A percentile compares a stretch with the other conserved stretches of the same genome.
Conservation (phyloP, 1,140 invertebrate genomes). For the Ctenoplectra terminalis region DNA sequence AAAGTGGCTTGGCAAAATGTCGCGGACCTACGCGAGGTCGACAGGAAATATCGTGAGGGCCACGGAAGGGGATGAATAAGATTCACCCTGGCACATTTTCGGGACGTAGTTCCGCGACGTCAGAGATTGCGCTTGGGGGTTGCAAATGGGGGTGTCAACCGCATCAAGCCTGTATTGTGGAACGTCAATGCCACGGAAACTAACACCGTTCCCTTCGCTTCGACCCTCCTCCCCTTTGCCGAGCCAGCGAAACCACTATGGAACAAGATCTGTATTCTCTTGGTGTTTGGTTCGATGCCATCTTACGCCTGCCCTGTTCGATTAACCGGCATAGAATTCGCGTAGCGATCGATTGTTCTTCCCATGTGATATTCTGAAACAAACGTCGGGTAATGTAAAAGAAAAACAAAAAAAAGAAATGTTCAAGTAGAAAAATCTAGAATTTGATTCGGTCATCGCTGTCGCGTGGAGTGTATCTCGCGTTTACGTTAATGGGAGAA, state of each 20-base stretch:
- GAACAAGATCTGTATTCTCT: conserved; percentile 66
- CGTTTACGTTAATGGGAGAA: conserved; percentile 53
- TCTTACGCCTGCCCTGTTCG: conserved; percentile 68
- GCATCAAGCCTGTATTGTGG: conserved; percentile 78
- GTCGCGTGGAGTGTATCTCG: neutral
- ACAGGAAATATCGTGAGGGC: conserved; percentile 56
- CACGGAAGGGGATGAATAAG: conserved; percentile 74
- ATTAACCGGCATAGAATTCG: conserved; percentile 61
- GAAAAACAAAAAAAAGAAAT: neutral
- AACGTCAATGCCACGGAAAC: conserved; percentile 78
- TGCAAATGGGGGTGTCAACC: conserved; percentile 78
- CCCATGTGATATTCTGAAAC: neutral
- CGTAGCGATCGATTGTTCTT: neutral
- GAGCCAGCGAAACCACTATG: conserved; percentile 22
- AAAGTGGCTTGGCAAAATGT: neutral
- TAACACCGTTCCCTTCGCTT: conserved; percentile 70
- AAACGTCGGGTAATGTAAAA: neutral
- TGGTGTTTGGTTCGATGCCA: conserved; percentile 57
- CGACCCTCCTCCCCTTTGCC: conserved; percentile 46
- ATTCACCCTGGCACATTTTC: conserved; percentile 70
- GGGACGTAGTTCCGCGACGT: conserved; percentile 60
- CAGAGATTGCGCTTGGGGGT: conserved; percentile 67
- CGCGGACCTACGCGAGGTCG: conserved; percentile 18
- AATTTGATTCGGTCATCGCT: neutral
- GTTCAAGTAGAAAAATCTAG: neutral